These are phyloP conservation scores for Stegodyphus mimosarum DNA, from an alignment of 1,140 invertebrate species.

Conservation along the genomic window DNA sequence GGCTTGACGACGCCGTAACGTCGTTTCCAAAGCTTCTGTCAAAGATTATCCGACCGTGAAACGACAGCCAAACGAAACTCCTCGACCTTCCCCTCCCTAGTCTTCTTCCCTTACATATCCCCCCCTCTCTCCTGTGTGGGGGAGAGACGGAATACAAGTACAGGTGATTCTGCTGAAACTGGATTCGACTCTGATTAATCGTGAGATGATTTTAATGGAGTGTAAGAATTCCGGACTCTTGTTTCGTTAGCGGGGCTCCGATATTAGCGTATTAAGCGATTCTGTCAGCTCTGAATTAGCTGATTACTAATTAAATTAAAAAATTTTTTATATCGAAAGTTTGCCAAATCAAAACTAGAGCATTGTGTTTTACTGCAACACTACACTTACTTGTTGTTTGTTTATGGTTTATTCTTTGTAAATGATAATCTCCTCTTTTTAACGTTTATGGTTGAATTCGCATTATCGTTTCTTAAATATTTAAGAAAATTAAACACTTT, in stretches of 20 bases:
- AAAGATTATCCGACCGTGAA: constrained; percentile 51
- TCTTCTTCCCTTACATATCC: constrained; percentile 20
- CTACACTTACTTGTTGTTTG: no score
- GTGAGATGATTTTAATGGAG: neutral
- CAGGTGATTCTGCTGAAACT: constrained; percentile 1
- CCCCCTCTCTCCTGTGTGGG: neutral
- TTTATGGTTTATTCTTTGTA: no score
- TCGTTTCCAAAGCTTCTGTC: constrained; percentile 41
- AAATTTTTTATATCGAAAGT: no score
- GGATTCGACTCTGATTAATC: neutral
- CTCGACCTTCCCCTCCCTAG: neutral
- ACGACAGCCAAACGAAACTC: constrained; percentile 40
- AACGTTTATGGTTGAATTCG: no score
- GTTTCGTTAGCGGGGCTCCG: no score
- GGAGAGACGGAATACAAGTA: neutral
- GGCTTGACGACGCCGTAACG: constrained; percentile 26
- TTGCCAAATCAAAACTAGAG: no score
- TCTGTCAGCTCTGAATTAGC: neutral
- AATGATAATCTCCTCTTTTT: no score
- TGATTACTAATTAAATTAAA: neutral
- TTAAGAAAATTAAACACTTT: no score
- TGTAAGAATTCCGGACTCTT: neutral
- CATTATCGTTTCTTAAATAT: no score
- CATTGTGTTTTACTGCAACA: no score
- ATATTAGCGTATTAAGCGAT: neutral